Evolutionary conservation across 2,113 vertebrate genomes (phyloP).

Genomic region (Colistium nudipinnis): DNA sequence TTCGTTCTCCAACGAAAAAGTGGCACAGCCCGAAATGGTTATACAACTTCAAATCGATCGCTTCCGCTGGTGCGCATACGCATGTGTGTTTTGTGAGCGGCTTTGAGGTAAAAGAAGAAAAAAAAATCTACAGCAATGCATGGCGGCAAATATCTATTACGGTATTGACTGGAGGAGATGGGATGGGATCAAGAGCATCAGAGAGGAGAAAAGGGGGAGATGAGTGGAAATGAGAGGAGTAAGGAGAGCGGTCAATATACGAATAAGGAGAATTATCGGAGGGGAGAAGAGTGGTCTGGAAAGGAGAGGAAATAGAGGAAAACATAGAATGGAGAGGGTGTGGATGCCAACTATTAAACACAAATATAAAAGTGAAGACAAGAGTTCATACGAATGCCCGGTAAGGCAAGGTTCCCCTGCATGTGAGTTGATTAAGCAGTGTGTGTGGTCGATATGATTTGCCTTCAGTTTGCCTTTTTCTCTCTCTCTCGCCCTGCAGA

Average conservation of each 20-base stretch:
- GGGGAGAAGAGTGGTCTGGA: neutral
- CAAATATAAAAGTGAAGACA: too few relatives aligned
- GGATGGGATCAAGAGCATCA: conserved; percentile 7
- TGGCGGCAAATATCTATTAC: conserved; percentile 20
- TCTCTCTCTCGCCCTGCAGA: neutral
- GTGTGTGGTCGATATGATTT: neutral
- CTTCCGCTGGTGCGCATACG: neutral
- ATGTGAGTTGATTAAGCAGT: neutral
- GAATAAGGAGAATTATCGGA: neutral
- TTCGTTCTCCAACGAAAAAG: conserved; percentile 9
- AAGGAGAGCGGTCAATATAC: neutral
- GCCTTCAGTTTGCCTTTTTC: neutral
- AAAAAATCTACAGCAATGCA: neutral
- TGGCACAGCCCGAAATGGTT: neutral
- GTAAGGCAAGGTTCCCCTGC: neutral
- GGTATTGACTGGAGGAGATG: conserved; percentile 16
- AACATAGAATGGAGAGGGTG: neutral
- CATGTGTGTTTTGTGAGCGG: conserved; percentile 1
- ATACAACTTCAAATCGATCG: conserved; percentile 7
- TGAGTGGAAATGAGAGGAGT: neutral
- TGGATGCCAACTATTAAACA: neutral
- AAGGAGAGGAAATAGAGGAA: neutral
- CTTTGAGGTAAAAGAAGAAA: conserved; percentile 16
- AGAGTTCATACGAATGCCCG: neutral
- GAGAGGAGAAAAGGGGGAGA: neutral